Conservation (phyloP, 1,140 invertebrate genomes). For the Drosophila arawakana region DNA sequence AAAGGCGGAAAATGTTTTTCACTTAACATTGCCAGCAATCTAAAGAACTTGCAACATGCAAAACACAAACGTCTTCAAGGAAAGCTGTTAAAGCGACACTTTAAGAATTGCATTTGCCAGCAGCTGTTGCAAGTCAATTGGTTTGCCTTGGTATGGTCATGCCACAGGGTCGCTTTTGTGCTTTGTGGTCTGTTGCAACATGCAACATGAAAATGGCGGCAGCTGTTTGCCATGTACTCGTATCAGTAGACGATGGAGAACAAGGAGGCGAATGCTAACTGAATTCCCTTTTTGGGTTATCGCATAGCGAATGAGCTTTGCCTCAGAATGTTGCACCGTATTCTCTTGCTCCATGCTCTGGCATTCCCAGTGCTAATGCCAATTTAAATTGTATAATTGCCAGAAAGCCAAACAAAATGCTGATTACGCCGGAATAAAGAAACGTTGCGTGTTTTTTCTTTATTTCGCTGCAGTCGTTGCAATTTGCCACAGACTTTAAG, state of each 20-base stretch:
- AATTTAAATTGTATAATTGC: constrained; percentile 47
- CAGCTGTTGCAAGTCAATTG: constrained; percentile 60
- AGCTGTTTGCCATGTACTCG: constrained; percentile 41
- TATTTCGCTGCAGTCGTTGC: too few species aligned
- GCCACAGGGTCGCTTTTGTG: constrained; percentile 48
- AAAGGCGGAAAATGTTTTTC: constrained; percentile 36
- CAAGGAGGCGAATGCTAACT: not conserved
- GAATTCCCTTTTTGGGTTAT: constrained; percentile 20
- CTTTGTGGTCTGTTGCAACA: constrained; percentile 53
- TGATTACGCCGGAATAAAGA: constrained; percentile 11
- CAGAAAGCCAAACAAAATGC: constrained; percentile 22
- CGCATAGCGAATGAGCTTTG: constrained; percentile 11
- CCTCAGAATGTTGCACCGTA: constrained; percentile 8
- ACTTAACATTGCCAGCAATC: constrained; percentile 31
- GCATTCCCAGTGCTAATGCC: constrained; percentile 11
- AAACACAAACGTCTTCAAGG: constrained; percentile 5
- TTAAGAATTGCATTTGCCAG: constrained; percentile 45
- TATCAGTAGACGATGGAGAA: not conserved
- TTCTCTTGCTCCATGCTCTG: too few species aligned
- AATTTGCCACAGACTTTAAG: constrained; percentile 16
- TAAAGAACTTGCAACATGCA: constrained; percentile 7
- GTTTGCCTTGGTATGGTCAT: constrained; percentile 32
- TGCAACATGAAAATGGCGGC: constrained; percentile 65
- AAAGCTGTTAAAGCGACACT: constrained; percentile 49
- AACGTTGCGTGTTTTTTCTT: constrained; percentile 17